Percentiles rank a stretch among this genome's conserved stretches.
Evolutionary conservation across 2,797 vertebrate species (phyloP).

Genomic region (Astyanax mexicanus): DNA sequence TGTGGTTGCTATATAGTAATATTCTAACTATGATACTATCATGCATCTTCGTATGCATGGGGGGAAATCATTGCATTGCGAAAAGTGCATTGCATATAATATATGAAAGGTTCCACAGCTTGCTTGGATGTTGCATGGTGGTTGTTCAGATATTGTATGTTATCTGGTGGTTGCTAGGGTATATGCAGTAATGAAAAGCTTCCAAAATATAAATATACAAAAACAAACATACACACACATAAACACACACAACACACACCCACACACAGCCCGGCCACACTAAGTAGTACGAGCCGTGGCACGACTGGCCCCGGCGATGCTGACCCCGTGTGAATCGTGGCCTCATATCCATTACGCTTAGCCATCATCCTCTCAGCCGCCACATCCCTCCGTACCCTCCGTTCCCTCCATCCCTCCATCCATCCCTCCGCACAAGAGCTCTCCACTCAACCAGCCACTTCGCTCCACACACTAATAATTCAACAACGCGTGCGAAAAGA

Average conservation of each 20-base stretch:
- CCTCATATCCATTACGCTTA: constrained; percentile 41
- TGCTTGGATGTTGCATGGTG: no score
- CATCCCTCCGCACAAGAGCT: constrained; percentile 14
- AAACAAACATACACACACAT: background rate
- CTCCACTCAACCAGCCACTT: constrained; percentile 60
- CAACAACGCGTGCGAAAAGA: constrained; percentile 61
- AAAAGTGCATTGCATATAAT: no score
- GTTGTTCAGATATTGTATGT: no score
- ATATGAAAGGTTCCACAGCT: no score
- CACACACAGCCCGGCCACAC: background rate
- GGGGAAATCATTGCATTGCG: no score
- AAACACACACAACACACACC: background rate
- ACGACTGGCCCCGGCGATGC: constrained; percentile 24
- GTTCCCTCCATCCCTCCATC: background rate
- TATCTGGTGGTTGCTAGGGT: no score
- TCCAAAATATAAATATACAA: no score
- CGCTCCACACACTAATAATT: constrained; percentile 72
- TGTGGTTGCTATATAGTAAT: no score
- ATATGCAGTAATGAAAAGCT: no score
- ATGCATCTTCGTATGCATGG: no score
- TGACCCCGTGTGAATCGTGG: constrained; percentile 19
- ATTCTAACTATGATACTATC: no score
- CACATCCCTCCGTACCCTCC: constrained; percentile 12
- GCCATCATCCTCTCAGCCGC: constrained; percentile 25
- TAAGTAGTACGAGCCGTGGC: constrained; percentile 24